phyloP scores from a whole-genome alignment of 2,113 vertebrate species.

The Otolemur garnettii region DNA sequence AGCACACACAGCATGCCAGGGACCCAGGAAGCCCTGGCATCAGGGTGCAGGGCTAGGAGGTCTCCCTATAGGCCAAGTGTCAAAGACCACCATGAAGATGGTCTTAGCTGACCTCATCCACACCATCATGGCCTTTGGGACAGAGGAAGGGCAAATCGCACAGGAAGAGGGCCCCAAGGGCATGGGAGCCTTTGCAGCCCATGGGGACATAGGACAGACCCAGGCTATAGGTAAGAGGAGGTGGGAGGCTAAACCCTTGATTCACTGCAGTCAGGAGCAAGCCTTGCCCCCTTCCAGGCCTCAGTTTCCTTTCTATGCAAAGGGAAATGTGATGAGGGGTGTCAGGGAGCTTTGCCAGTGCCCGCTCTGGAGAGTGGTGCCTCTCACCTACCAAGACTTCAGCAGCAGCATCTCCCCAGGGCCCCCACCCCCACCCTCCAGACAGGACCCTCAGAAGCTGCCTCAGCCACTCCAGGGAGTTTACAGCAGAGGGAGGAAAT shows the following conservation, averaged over 20 bases:
- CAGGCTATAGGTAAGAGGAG: fast-evolving
- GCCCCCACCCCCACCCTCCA: not conserved
- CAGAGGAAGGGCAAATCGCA: not conserved
- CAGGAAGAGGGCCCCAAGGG: not conserved
- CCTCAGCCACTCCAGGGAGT: conserved; percentile 55
- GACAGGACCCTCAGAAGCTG: conserved; percentile 33
- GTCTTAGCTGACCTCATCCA: not conserved
- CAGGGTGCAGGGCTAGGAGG: not conserved
- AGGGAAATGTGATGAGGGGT: not conserved
- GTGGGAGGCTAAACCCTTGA: not conserved
- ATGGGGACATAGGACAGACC: not conserved
- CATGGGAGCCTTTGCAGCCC: not conserved
- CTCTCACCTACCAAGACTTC: conserved; percentile 7
- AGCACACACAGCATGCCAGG: not conserved
- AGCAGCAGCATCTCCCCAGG: not conserved
- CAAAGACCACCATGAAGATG: not conserved
- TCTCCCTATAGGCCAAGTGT: not conserved
- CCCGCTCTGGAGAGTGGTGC: not conserved
- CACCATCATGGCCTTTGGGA: fast-evolving
- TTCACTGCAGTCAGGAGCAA: not conserved
- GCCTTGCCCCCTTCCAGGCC: not conserved
- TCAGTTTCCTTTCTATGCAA: conserved; percentile 40
- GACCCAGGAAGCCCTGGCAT: not conserved
- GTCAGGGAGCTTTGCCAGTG: not conserved
- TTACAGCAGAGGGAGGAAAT: conserved; percentile 82